These are phyloP conservation scores for Ophthalmolycus amberensis DNA, from an alignment of 2,113 vertebrate species.

Conservation along the genomic window DNA sequence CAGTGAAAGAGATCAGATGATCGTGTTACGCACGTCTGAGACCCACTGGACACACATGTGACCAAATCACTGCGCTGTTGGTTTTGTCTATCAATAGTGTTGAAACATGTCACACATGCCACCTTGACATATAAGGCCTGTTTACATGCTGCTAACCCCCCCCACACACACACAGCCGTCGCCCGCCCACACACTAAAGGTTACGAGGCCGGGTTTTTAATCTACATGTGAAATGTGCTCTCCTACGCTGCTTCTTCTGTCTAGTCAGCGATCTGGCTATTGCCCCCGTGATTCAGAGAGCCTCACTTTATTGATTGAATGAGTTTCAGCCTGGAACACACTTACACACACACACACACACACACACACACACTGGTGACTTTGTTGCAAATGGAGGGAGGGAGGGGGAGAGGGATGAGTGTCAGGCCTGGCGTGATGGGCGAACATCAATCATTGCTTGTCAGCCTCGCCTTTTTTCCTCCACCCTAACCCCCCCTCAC, in stretches of 20 bases:
- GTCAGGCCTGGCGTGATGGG: conserved; percentile 89
- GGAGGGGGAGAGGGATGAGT: conserved; percentile 82
- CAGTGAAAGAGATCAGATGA: background rate
- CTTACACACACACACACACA: conserved; percentile 54
- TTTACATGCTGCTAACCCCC: conserved; percentile 58
- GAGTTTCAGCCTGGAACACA: conserved; percentile 70
- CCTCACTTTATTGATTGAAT: conserved; percentile 80
- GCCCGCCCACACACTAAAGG: conserved; percentile 68
- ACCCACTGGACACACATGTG: background rate
- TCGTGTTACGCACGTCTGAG: background rate
- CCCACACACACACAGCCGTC: conserved; percentile 16
- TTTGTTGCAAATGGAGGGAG: conserved; percentile 70
- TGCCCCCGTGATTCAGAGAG: conserved; percentile 64
- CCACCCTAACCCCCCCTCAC: background rate
- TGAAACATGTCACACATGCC: conserved; percentile 64
- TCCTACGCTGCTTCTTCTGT: conserved; percentile 88
- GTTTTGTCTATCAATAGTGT: conserved; percentile 26
- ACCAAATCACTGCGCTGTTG: background rate
- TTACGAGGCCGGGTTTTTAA: conserved; percentile 74
- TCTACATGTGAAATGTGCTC: conserved; percentile 81
- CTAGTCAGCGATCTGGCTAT: conserved; percentile 91
- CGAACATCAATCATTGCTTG: conserved; percentile 92
- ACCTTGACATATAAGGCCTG: conserved; percentile 74
- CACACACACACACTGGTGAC: conserved; percentile 67
- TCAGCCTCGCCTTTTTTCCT: conserved; percentile 80